Conservation (phyloP, 2,888 invertebrate genomes). For the Orthosia cruda region DNA sequence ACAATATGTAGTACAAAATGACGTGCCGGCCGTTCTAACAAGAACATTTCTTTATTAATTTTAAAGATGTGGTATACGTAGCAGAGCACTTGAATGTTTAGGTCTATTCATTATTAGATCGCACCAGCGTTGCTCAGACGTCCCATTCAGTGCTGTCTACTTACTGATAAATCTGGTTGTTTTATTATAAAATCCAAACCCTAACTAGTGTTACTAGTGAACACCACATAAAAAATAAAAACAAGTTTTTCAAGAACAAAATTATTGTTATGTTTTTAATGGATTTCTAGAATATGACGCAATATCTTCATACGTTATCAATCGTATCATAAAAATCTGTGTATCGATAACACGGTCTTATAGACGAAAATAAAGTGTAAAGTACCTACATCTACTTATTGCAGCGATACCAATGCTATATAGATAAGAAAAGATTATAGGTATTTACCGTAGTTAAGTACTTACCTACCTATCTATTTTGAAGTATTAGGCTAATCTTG, state of each 20-base stretch:
- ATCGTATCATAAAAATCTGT: conserved; percentile 14
- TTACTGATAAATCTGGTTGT: too few species aligned
- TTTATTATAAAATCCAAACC: too few species aligned
- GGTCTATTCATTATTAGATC: too few species aligned
- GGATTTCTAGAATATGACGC: conserved; percentile 2
- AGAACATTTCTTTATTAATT: too few species aligned
- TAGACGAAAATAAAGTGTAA: neutral
- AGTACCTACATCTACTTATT: conserved; percentile 1
- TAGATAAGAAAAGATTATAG: neutral
- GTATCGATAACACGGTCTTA: neutral
- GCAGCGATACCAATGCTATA: neutral
- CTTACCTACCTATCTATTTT: neutral
- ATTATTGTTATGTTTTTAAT: neutral
- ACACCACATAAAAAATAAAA: too few species aligned
- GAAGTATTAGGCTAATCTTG: neutral
- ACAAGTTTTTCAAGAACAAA: neutral
- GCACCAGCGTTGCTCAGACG: too few species aligned
- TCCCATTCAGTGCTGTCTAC: too few species aligned
- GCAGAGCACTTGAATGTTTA: too few species aligned
- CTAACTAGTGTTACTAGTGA: too few species aligned
- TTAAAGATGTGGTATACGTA: too few species aligned
- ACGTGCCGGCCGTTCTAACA: too few species aligned
- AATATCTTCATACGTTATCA: neutral
- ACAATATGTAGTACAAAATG: too few species aligned
- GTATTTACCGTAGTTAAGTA: neutral